Evolutionary conservation across 2,888 invertebrate genomes (phyloP), one percentile per base, ranked within the genome.

Genomic region (Erebia aethiops): DNA sequence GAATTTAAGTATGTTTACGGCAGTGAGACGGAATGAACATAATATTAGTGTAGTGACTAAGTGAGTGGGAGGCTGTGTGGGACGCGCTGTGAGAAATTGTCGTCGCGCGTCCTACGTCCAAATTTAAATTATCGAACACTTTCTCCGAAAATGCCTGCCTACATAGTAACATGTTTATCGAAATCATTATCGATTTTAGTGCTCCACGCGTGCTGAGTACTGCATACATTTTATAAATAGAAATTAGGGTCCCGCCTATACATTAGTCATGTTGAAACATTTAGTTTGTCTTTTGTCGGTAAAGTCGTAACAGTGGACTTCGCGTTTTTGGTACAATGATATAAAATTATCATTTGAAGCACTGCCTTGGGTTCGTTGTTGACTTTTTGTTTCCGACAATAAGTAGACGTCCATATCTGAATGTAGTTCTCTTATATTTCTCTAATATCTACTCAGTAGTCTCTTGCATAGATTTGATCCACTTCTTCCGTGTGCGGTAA

Each of bases 81-180:
- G 66, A 18, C n/a, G 66, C 43, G 21, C 21, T 41, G 78, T 83
- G 81, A 83, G 84, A 86, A 81, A 79, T 75, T 79, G 78, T 82
- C 46, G 77, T 16, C 16, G 2, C 54, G 2, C 79, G 76, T 81
- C 81, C 79, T 80, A 83, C 80, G 75, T 74, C 71, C 61, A 67
- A 35, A 58, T 66, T 74, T 67, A 69, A 72, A 75, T 74, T 76
- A 76, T 75, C 73, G 77, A 76, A 74, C 78, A 78, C 86, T 87
- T 87, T 88, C 85, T 81, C 84, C 81, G 76, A 79, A 83, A 80
- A 61, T 9, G 83, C 84, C 84, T 41, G 83, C 84, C 82, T 82
- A 84, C 82, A 57, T 67, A 46, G 35, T 46, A 46, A 52, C 41
- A 64, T 57, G 60, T 66, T 70, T 70, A 65, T 65, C 65, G 16